A percentile compares a stretch with the other conserved stretches of the same genome.
These are phyloP conservation scores for Anseranas semipalmata DNA, from an alignment of 2,113 vertebrate species.

Conservation along the genomic window DNA sequence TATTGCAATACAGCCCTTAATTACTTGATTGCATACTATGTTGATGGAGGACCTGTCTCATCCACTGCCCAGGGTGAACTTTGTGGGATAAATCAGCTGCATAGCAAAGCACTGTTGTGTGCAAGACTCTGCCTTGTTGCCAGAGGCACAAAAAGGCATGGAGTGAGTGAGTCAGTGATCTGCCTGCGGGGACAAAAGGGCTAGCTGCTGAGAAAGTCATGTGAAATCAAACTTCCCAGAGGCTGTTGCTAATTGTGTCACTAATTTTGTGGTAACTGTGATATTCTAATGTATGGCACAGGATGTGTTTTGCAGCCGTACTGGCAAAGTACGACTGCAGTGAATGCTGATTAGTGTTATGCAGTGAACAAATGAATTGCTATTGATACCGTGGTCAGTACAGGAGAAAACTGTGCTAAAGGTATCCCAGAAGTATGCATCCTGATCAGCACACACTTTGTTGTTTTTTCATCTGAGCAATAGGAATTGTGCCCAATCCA, in stretches of 20 bases:
- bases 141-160: neutral
- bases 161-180: neutral
- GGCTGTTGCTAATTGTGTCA: neutral
- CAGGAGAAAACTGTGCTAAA: neutral
- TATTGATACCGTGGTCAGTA: neutral
- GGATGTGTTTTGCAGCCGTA: neutral
- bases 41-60: neutral
- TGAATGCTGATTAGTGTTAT: neutral
- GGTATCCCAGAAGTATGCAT: neutral
- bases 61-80: neutral
- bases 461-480: neutral
- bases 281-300: neutral
- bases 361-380: neutral
- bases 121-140: neutral
- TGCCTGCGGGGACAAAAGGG: neutral
- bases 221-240: neutral
- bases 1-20: neutral
- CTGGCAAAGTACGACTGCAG: neutral
- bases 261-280: neutral
- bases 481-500: neutral
- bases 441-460: neutral
- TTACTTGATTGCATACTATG: neutral
- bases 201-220: neutral
- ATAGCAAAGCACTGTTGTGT: neutral
- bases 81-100: neutral